A percentile compares a stretch with the other conserved stretches of the same genome.
Conservation (phyloP, 2,113 vertebrate species). For the Typhlomys cinereus region DNA sequence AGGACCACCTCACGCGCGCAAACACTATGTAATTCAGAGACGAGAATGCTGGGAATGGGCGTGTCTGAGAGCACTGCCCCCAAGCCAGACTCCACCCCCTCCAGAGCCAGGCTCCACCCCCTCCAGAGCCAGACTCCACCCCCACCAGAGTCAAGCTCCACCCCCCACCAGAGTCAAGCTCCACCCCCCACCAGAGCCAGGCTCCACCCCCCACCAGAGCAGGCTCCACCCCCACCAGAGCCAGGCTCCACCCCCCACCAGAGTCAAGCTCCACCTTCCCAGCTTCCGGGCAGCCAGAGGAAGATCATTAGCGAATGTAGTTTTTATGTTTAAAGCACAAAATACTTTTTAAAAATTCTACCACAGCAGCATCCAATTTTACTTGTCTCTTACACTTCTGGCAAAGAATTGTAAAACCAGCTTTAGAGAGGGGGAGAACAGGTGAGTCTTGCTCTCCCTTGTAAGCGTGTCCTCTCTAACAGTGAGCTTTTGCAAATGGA, state of each 20-base stretch:
- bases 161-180: accelerated
- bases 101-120: neutral
- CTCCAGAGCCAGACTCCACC: accelerated
- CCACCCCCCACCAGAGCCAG: too few species aligned
- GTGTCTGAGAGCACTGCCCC: neutral
- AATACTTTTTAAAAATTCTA: neutral
- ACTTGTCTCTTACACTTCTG: neutral
- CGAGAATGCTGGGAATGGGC: neutral
- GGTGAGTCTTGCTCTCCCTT: neutral
- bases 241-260: too few species aligned
- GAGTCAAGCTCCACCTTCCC: neutral
- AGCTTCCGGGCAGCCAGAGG: too few species aligned
- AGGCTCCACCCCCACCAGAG: neutral
- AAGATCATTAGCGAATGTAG: neutral
- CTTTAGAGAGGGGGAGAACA: neutral
- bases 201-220: too few species aligned
- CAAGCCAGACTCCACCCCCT: neutral
- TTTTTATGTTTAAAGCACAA: neutral
- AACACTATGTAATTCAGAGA: neutral
- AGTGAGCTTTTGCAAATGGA: neutral
- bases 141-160: too few species aligned
- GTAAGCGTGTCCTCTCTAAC: neutral
- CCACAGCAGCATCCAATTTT: neutral
- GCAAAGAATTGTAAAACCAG: neutral
- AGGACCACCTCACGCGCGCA: accelerated